Evolutionary conservation across 1,140 invertebrate genomes (phyloP).

Genomic region (Lineus longissimus): DNA sequence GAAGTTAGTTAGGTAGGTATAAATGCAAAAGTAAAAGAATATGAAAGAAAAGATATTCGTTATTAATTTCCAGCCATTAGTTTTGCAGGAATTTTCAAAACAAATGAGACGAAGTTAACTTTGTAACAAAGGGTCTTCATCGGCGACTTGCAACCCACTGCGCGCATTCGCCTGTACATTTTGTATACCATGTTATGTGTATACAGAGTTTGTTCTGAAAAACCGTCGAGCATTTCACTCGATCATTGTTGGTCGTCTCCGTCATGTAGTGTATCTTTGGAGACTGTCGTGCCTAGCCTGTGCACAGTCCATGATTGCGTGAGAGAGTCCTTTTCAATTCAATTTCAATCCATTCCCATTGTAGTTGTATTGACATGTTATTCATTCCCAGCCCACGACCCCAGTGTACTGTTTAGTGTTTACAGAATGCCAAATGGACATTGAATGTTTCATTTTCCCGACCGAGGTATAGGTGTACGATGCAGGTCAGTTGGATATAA

Average conservation of each 20-base stretch:
- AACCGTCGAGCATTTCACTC: too few species aligned
- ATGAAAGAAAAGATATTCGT: not conserved
- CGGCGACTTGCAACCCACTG: not conserved
- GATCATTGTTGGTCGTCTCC: not conserved
- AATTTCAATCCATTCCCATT: too few species aligned
- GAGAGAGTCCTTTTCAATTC: too few species aligned
- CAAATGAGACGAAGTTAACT: too few species aligned
- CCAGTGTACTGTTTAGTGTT: too few species aligned
- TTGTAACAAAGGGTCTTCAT: not conserved
- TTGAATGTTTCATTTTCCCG: too few species aligned
- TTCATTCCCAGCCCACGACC: too few species aligned
- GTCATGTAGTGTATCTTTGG: not conserved
- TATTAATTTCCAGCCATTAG: not conserved
- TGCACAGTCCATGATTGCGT: not conserved
- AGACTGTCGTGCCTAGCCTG: not conserved
- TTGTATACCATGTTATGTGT: not conserved
- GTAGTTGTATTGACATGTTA: too few species aligned
- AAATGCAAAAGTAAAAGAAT: not conserved
- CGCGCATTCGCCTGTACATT: not conserved
- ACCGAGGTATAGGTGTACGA: too few species aligned
- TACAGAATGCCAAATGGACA: too few species aligned
- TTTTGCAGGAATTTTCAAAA: not conserved
- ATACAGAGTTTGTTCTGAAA: too few species aligned
- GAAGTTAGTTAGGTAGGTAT: constrained; percentile 17
- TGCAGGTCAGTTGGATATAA: too few species aligned